Evolutionary conservation across 2,888 invertebrate genomes (phyloP).

Genomic region (Leptinotarsa juncta): DNA sequence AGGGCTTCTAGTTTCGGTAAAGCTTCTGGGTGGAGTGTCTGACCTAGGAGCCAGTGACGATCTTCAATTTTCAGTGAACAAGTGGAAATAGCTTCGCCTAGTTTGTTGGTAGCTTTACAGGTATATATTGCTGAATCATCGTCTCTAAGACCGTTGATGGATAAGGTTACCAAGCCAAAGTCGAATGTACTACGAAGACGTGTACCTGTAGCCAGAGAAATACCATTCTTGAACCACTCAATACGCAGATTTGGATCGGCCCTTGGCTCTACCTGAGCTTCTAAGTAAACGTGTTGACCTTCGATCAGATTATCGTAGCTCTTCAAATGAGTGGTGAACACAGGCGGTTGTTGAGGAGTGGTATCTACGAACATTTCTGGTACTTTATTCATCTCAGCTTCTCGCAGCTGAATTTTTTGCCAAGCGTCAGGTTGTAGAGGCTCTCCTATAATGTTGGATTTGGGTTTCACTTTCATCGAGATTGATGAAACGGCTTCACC

Average conservation of each 20-base stretch:
- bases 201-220: slow-evolving; percentile 86
- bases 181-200: slow-evolving; percentile 94
- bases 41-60: slow-evolving; percentile 87
- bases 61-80: slow-evolving; percentile 90
- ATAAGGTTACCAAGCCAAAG: slow-evolving; percentile 94
- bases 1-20: slow-evolving; percentile 86
- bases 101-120: slow-evolving; percentile 91
- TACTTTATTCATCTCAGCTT: slow-evolving; percentile 91
- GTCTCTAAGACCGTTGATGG: slow-evolving; percentile 85
- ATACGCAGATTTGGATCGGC: slow-evolving; percentile 88
- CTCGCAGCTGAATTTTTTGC: slow-evolving; percentile 91
- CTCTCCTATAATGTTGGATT: slow-evolving; percentile 84
- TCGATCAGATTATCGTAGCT: slow-evolving; percentile 86
- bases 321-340: slow-evolving; percentile 93
- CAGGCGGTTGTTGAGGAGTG: slow-evolving; percentile 90
- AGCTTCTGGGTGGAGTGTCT: slow-evolving; percentile 90
- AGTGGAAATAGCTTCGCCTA: slow-evolving; percentile 95
- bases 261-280: slow-evolving; percentile 91
- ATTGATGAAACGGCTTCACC: slow-evolving; percentile 95
- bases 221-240: slow-evolving; percentile 95
- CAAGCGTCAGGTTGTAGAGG: slow-evolving; percentile 91
- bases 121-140: slow-evolving; percentile 97
- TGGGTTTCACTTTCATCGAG: slow-evolving; percentile 87
- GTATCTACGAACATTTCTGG: slow-evolving; percentile 89
- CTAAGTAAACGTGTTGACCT: slow-evolving; percentile 87